These are phyloP conservation scores for Spodoptera frugiperda DNA, from an alignment of 1,140 invertebrate genomes.

Conservation along the genomic window DNA sequence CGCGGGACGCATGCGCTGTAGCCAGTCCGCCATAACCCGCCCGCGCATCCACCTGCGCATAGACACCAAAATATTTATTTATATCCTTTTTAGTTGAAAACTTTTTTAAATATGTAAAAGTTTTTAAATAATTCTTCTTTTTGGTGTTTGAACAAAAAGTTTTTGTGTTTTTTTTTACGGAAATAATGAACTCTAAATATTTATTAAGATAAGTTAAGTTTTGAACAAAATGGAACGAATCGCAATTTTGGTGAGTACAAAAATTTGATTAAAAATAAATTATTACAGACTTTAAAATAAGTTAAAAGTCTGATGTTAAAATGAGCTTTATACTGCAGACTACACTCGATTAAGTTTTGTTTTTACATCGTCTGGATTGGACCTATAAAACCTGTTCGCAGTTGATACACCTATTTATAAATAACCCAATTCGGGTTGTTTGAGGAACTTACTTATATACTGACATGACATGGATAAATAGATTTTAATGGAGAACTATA, in stretches of 20 bases:
- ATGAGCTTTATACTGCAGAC: not conserved
- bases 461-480: too few relatives aligned
- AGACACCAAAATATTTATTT: conserved; percentile 42
- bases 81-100: conserved; percentile 14
- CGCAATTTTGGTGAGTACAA: conserved; percentile 51
- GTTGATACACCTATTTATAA: not conserved
- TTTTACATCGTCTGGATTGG: not conserved
- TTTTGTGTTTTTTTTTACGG: not conserved
- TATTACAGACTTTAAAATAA: too few relatives aligned
- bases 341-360: not conserved
- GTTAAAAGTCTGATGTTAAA: not conserved
- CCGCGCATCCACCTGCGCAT: conserved; percentile 55
- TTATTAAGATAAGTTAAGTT: conserved; percentile 31
- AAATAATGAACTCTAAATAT: conserved; percentile 33
- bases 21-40: conserved; percentile 68
- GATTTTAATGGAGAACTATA: too few relatives aligned
- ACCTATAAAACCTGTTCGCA: conserved; percentile 1
- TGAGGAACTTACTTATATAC: not conserved
- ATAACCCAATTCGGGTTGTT: not conserved
- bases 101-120: conserved; percentile 45
- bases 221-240: conserved; percentile 53
- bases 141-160: not conserved
- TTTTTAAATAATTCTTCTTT: conserved; percentile 28
- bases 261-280: too few relatives aligned
- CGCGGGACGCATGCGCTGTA: conserved; percentile 64